Percentiles rank a stretch among this genome's conserved stretches.
Conservation (phyloP, 2,113 vertebrate genomes). For the Menura novaehollandiae region DNA sequence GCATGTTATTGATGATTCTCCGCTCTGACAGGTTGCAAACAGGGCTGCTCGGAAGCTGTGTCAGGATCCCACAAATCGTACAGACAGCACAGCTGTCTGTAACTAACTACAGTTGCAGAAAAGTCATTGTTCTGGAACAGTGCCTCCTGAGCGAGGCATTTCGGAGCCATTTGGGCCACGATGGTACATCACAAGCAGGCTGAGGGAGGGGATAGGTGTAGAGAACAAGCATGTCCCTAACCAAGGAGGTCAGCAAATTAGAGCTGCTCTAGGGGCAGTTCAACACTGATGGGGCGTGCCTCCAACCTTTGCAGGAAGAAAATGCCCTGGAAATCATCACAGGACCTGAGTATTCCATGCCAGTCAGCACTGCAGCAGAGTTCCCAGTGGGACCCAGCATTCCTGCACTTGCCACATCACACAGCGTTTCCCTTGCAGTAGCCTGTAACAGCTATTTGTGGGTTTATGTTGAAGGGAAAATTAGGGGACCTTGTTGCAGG, state of each 20-base stretch:
- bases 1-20: neutral
- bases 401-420: rapidly evolving
- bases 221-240: neutral
- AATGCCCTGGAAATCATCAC: neutral
- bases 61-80: neutral
- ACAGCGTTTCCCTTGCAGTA: neutral
- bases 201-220: neutral
- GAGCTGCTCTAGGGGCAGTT: neutral
- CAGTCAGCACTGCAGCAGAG: neutral
- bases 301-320: neutral
- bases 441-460: neutral
- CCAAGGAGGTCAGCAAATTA: neutral
- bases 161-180: neutral
- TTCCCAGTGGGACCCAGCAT: rapidly evolving
- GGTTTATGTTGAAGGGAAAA: neutral
- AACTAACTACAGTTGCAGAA: neutral
- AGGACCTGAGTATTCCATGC: neutral
- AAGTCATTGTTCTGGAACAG: neutral
- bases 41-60: neutral
- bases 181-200: neutral
- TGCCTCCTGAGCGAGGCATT: neutral
- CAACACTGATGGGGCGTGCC: neutral
- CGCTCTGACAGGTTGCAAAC: neutral
- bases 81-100: neutral
- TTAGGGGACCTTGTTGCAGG: neutral